Conservation (phyloP, 2,888 invertebrate species). For the Mellilla xanthometata region DNA sequence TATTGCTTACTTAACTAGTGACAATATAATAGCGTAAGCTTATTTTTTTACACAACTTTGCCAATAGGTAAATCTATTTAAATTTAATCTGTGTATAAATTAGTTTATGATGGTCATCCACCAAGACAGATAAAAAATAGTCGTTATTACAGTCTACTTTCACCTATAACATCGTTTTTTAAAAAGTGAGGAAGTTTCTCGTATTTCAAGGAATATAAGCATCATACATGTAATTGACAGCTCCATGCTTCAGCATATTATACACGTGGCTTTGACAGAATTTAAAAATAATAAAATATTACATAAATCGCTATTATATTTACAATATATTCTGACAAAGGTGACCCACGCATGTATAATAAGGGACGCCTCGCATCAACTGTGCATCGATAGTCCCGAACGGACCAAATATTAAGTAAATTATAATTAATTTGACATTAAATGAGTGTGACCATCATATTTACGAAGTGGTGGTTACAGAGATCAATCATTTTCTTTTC, state of each 20-base stretch:
- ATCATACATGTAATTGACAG: slow-evolving; percentile 77
- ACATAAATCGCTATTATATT: slow-evolving; percentile 74
- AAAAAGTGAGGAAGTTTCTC: slow-evolving; percentile 54
- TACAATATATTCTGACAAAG: slow-evolving; percentile 77
- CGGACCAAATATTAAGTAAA: no score
- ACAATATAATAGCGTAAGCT: slow-evolving; percentile 82
- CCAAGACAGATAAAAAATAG: slow-evolving; percentile 81
- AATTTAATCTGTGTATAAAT: slow-evolving; percentile 79
- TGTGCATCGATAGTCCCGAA: no score
- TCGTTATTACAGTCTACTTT: slow-evolving; percentile 75
- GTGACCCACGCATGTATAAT: slow-evolving; percentile 69
- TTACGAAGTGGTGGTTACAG: slow-evolving; percentile 39
- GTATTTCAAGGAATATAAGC: slow-evolving; percentile 78
- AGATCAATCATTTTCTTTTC: slow-evolving; percentile 59
- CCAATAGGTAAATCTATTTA: slow-evolving; percentile 78
- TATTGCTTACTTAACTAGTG: slow-evolving; percentile 83
- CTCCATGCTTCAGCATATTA: slow-evolving; percentile 70
- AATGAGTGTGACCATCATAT: slow-evolving; percentile 54
- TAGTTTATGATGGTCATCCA: slow-evolving; percentile 80
- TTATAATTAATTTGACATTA: not conserved
- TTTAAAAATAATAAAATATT: slow-evolving; percentile 65
- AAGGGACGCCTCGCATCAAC: slow-evolving; percentile 63
- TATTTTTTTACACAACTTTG: slow-evolving; percentile 81
- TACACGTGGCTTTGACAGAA: slow-evolving; percentile 75
- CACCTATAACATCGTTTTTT: slow-evolving; percentile 69